These are phyloP conservation scores for Biston stratarius DNA, from an alignment of 2,888 invertebrate genomes.

Conservation along the genomic window DNA sequence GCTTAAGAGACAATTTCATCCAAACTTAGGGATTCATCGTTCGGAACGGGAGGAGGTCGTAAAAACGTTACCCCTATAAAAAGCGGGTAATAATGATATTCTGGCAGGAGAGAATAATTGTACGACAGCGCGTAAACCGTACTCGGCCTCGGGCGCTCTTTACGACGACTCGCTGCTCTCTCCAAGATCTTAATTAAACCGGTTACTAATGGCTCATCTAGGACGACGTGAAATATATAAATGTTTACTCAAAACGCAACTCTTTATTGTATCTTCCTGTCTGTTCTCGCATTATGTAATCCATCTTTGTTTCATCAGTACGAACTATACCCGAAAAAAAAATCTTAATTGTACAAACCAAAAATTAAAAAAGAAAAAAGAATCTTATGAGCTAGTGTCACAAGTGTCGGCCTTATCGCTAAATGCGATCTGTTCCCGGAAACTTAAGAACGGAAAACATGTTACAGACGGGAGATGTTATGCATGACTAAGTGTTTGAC, in stretches of 20 bases:
- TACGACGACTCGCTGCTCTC: constrained; percentile 58
- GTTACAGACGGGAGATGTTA: too few species aligned
- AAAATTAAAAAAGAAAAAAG: too few species aligned
- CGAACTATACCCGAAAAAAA: not conserved
- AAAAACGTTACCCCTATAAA: constrained; percentile 71
- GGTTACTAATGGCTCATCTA: constrained; percentile 50
- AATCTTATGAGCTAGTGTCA: too few species aligned
- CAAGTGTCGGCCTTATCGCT: too few species aligned
- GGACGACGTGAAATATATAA: constrained; percentile 37
- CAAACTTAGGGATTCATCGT: constrained; percentile 48
- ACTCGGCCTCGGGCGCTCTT: constrained; percentile 53
- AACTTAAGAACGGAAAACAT: not conserved
- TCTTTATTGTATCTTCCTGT: not conserved
- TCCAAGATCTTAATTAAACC: constrained; percentile 66
- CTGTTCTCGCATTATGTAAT: not conserved
- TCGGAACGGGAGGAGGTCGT: constrained; percentile 52
- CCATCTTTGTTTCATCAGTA: not conserved
- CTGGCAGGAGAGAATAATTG: constrained; percentile 68
- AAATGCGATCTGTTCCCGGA: not conserved
- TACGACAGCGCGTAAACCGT: constrained; percentile 62
- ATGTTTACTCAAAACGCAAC: constrained; percentile 23
- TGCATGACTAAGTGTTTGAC: too few species aligned
- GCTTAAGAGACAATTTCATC: constrained; percentile 46
- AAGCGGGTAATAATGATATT: constrained; percentile 70
- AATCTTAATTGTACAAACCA: not conserved